Evolutionary conservation across 2,888 invertebrate species (phyloP).

Genomic region (Anticlea derivata): DNA sequence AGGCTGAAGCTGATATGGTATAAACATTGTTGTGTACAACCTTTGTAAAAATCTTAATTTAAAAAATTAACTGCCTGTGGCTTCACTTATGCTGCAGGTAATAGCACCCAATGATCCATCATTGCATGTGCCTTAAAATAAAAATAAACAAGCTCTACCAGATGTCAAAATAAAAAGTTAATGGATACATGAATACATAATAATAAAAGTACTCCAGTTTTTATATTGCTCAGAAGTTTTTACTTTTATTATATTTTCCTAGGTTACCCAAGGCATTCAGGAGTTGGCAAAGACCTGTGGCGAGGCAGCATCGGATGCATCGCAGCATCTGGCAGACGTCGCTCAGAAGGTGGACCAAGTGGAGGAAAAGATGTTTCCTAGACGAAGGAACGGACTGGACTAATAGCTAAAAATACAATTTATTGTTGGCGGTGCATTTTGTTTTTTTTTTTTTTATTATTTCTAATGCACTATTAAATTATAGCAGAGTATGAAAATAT

Average conservation of each 20-base stretch:
- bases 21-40: too few species aligned
- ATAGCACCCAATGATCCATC: too few species aligned
- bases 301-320: constrained; percentile 64
- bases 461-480: constrained; percentile 36
- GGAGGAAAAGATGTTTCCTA: constrained; percentile 68
- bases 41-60: too few species aligned
- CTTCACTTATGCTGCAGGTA: too few species aligned
- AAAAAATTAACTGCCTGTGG: too few species aligned
- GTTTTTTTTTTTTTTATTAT: constrained; percentile 16
- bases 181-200: too few species aligned
- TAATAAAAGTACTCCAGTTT: too few species aligned
- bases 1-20: constrained; percentile 68
- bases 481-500: constrained; percentile 24
- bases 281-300: constrained; percentile 74
- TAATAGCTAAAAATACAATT: constrained; percentile 36
- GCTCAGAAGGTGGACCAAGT: constrained; percentile 70
- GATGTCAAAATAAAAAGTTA: too few species aligned
- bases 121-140: too few species aligned
- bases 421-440: constrained; percentile 25
- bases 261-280: constrained; percentile 75
- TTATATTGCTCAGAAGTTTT: too few species aligned
- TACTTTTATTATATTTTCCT: too few species aligned
- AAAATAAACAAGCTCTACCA: too few species aligned
- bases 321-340: constrained; percentile 65
- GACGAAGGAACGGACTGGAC: constrained; percentile 73